Base-by-base conservation (phyloP, 2,113 vertebrate species). In the Willisornis vidua region DNA sequence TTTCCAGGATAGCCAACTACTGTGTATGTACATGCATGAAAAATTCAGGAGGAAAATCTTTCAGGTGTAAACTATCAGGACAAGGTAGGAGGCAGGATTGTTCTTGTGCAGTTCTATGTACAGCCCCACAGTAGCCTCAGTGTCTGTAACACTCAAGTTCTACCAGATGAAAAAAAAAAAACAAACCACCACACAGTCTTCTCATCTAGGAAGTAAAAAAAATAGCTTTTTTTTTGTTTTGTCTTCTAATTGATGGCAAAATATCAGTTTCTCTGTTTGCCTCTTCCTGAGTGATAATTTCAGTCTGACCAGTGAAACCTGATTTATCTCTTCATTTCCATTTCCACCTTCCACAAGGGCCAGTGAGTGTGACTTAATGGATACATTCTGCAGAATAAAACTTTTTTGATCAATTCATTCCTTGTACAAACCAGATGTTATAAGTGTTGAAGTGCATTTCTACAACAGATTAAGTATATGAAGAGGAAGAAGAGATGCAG, bases 11-110 rank as follows among this genome's bases (percentile, higher is more conserved):
- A 80, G 67, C 39, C 61, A 67, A 71, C 19, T 71, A 25, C 51
- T 10, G 11, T 15, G 49, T 46, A 39, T 74, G 45, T 4, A 37
- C 33, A 26, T 1, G 2, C 5, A 87, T 52, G 65, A 91, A 89
- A 93, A 93, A 93, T 41, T 63, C 85, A 90, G 54, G 35, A 90
- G 55, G 82, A 63, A 80, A 74, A 68, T 18, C 16, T 71, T 92
- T 67, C 35, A 52, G 71, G 61, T 28, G 33, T 43, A 78, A 93
- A 80, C 52, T 41, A 3, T 23, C 70, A 92, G 41, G 70, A n/a
- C 1, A 1, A 9, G 46, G 54, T 8, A 73, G 70, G 58, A 82
- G 58, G 49, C 3, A 5, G 5, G 19, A 22, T 16, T 59, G 20
- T 17, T 57, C 14, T 49, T 41, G 26, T 1, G 0, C 55, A 77